These are phyloP conservation scores for Spea bombifrons DNA, from an alignment of 2,113 vertebrate species.

Conservation along the genomic window DNA sequence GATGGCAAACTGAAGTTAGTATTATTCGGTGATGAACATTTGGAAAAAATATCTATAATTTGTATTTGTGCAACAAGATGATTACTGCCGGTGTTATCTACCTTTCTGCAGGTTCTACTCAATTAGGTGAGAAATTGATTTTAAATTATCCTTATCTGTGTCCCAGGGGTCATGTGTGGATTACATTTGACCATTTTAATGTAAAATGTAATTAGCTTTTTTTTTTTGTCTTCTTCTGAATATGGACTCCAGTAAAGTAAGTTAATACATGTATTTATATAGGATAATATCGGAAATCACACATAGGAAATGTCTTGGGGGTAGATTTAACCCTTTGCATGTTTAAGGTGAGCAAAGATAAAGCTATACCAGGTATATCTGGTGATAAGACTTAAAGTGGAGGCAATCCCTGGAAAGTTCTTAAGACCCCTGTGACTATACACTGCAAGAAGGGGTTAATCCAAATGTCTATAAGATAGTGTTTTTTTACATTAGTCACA, in stretches of 20 bases:
- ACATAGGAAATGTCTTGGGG: too few species aligned
- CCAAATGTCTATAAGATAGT: too few species aligned
- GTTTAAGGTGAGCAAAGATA: too few species aligned
- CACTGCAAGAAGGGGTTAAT: too few species aligned
- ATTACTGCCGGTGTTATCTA: slow-evolving; percentile 34
- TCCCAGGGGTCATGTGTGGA: slow-evolving; percentile 35
- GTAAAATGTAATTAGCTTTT: slow-evolving; percentile 41
- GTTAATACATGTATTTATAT: slow-evolving; percentile 14
- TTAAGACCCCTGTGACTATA: too few species aligned
- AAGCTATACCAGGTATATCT: too few species aligned
- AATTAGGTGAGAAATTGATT: slow-evolving; percentile 48
- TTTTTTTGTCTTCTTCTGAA: slow-evolving; percentile 11
- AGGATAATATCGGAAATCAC: not conserved
- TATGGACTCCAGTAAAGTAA: slow-evolving; percentile 15
- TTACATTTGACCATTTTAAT: slow-evolving; percentile 41
- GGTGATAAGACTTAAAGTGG: too few species aligned
- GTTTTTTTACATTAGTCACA: too few species aligned
- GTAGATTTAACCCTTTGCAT: too few species aligned
- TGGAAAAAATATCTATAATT: slow-evolving; percentile 23
- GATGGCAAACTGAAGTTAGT: not conserved
- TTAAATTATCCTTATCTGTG: slow-evolving; percentile 45
- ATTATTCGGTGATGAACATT: not conserved
- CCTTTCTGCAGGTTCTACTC: slow-evolving; percentile 40
- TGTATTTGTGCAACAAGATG: slow-evolving; percentile 31
- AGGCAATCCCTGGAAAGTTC: too few species aligned